Base-by-base conservation (phyloP, 2,888 invertebrate species). In the Onthophagus sagittarius region DNA sequence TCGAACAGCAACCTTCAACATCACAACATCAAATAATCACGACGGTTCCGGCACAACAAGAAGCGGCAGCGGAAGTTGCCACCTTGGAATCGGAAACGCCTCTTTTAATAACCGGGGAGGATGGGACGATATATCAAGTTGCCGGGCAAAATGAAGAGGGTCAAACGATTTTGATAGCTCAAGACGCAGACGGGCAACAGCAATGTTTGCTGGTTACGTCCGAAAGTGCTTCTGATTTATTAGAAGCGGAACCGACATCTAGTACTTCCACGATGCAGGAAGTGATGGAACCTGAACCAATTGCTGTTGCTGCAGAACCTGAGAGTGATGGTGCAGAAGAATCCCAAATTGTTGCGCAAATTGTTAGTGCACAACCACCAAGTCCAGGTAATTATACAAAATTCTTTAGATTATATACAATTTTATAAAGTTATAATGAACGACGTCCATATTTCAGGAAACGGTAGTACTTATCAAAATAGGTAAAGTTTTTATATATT, bases 301-400 rank as follows among this genome's bases (percentile, higher is more conserved):
- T 69, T 73, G 74, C 69, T 69, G 73, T 73, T 9, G 75, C 74
- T 13, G 53, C 70, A 9, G 73, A 77, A 23, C 53, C 70, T 6
- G 77, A 77, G 82, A 88, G 88, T 75, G 88, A 88, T 81, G 86
- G 86, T 39, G 87, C 87, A 23, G 88, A 88, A 81, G 85, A 86
- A 75, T 85, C 85, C 6, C 94, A 94, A 85, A 93, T 95, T 81
- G 94, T 94, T 74, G 95, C 95, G 76, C 94, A 95, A 86, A 91
- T 95, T 73, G 91, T 95, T 72, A 93, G 94, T 86, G 93, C 94
- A 0, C 94, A 94, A 83, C 90, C 93, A 79, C 94, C 94, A 53
- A 93, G 94, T 78, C 94, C 94, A 79, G 94, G 94, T 93, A 85
- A 81, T 81, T 63, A 72, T 31, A 53, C 1, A 53, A 53, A 53